phyloP scores from a whole-genome alignment of 35 echinoderm and acorn worm genomes.

The Ophiothrix spiculata region DNA sequence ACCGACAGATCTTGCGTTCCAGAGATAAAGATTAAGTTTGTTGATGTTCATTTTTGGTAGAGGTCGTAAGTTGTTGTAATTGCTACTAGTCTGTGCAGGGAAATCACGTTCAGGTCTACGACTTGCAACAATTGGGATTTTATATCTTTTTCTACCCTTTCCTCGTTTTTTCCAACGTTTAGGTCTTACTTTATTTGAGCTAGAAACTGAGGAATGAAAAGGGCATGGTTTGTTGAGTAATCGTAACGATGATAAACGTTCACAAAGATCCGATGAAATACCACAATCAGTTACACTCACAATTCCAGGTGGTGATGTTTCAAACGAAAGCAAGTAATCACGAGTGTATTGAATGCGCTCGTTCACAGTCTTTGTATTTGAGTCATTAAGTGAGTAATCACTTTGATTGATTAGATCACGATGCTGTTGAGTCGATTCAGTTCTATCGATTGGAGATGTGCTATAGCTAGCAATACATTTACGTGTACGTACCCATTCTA shows the following conservation, averaged over 20 bases:
- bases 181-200: neutral
- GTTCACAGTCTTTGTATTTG: neutral
- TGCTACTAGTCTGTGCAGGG: neutral
- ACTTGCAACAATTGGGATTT: neutral
- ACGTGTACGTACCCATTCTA: neutral
- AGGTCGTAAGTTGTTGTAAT: neutral
- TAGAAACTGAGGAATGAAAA: neutral
- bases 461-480: neutral
- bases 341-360: neutral
- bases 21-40: neutral
- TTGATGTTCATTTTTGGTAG: neutral
- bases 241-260: neutral
- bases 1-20: neutral
- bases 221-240: neutral
- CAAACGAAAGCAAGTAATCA: neutral
- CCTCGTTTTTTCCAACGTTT: neutral
- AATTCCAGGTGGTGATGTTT: neutral
- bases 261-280: neutral
- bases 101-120: neutral
- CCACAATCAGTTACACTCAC: neutral
- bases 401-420: neutral
- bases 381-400: neutral
- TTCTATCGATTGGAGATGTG: neutral
- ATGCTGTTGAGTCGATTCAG: neutral
- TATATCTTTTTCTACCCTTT: neutral